phyloP scores from a whole-genome alignment of 2,113 vertebrate genomes.

The Xiphophorus couchianus region DNA sequence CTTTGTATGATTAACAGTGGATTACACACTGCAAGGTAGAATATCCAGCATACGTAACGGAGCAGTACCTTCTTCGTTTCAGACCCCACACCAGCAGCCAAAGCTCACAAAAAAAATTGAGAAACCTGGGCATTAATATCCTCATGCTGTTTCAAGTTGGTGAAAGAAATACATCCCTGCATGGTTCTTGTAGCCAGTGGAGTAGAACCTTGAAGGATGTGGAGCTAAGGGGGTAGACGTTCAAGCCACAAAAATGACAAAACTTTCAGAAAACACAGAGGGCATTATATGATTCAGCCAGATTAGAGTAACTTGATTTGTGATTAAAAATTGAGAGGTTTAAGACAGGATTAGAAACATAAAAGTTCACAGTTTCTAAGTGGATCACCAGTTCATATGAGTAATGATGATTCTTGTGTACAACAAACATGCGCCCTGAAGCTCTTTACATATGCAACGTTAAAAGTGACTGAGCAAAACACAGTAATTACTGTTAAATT shows the following conservation, averaged over 20 bases:
- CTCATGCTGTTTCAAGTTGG: constrained; percentile 24
- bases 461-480: background rate
- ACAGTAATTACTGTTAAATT: constrained; percentile 4
- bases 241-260: constrained; percentile 19
- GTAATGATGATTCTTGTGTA: too few relatives aligned
- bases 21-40: background rate
- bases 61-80: constrained; percentile 20
- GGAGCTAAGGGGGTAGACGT: constrained; percentile 30
- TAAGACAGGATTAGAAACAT: too few relatives aligned
- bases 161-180: constrained; percentile 54
- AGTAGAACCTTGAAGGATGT: constrained; percentile 45
- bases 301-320: constrained; percentile 27
- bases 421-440: too few relatives aligned
- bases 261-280: constrained; percentile 2
- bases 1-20: background rate
- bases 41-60: constrained; percentile 21
- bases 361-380: too few relatives aligned
- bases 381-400: too few relatives aligned
- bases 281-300: constrained; percentile 42
- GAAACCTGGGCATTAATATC: constrained; percentile 43
- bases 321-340: background rate
- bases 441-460: too few relatives aligned
- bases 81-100: constrained; percentile 34
- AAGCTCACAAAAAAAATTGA: constrained; percentile 37
- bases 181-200: constrained; percentile 24